These are phyloP conservation scores for Scaptomyza hsui DNA, from an alignment of 1,140 invertebrate genomes.

Conservation along the genomic window DNA sequence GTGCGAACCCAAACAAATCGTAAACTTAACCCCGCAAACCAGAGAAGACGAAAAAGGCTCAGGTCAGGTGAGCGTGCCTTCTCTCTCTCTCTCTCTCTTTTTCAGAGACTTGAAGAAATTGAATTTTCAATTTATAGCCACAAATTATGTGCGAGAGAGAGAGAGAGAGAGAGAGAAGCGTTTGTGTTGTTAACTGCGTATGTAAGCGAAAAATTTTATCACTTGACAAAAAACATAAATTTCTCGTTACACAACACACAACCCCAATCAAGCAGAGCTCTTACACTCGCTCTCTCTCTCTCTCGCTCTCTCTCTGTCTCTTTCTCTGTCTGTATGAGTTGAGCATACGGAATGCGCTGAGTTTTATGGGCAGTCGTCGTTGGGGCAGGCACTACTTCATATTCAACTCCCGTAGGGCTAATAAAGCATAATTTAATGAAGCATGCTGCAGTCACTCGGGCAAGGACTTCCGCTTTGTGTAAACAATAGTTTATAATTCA, in stretches of 20 bases:
- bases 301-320: neutral
- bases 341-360: slow-evolving; percentile 29
- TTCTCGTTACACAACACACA: slow-evolving; percentile 56
- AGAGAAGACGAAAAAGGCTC: neutral
- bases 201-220: slow-evolving; percentile 82
- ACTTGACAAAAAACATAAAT: slow-evolving; percentile 81
- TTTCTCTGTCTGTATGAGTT: neutral
- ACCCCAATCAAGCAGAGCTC: slow-evolving; percentile 12
- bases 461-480: slow-evolving; percentile 78
- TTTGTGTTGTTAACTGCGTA: slow-evolving; percentile 60
- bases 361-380: slow-evolving; percentile 42
- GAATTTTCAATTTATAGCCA: slow-evolving; percentile 80
- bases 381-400: slow-evolving; percentile 76
- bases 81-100: slow-evolving; percentile 5
- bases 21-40: slow-evolving; percentile 35
- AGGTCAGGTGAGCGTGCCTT: slow-evolving; percentile 41
- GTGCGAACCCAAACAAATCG: slow-evolving; percentile 72
- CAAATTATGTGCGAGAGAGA: slow-evolving; percentile 55
- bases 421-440: slow-evolving; percentile 83
- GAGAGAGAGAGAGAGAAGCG: too few species aligned
- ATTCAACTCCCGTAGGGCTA: slow-evolving; percentile 80
- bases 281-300: neutral
- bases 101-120: slow-evolving; percentile 72
- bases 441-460: slow-evolving; percentile 73
- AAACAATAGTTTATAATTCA: slow-evolving; percentile 81